phyloP scores from a whole-genome alignment of 2,113 vertebrate species.

The Girardinichthys multiradiatus region DNA sequence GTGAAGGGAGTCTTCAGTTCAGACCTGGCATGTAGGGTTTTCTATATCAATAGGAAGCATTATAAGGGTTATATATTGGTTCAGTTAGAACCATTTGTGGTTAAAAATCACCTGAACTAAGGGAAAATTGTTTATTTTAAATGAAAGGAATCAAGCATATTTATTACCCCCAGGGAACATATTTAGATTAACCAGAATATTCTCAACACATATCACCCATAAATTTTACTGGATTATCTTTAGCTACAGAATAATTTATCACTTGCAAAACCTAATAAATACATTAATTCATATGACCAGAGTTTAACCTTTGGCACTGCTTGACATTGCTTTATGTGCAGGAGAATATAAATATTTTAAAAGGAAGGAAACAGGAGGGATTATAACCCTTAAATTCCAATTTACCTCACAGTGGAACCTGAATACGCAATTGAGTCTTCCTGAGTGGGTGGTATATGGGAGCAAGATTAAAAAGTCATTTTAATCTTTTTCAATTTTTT shows the following conservation, averaged over 20 bases:
- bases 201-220: constrained; percentile 45
- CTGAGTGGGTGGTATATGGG: neutral
- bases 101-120: neutral
- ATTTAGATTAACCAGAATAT: constrained; percentile 25
- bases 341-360: constrained; percentile 51
- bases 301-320: constrained; percentile 64
- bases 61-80: constrained; percentile 17
- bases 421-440: neutral
- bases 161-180: neutral
- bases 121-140: constrained; percentile 25
- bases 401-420: constrained; percentile 11
- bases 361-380: constrained; percentile 34
- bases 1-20: constrained; percentile 40
- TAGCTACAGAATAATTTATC: constrained; percentile 63
- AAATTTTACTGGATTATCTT: constrained; percentile 57
- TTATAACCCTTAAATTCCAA: constrained; percentile 31
- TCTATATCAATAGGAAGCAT: constrained; percentile 16
- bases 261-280: constrained; percentile 57
- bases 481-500: neutral
- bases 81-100: constrained; percentile 16
- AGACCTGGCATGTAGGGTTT: constrained; percentile 26
- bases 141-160: constrained; percentile 6
- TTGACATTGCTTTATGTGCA: constrained; percentile 30
- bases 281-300: constrained; percentile 52
- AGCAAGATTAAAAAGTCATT: neutral